Conservation (phyloP, 2,113 vertebrate genomes). For the Glareola pratincola region DNA sequence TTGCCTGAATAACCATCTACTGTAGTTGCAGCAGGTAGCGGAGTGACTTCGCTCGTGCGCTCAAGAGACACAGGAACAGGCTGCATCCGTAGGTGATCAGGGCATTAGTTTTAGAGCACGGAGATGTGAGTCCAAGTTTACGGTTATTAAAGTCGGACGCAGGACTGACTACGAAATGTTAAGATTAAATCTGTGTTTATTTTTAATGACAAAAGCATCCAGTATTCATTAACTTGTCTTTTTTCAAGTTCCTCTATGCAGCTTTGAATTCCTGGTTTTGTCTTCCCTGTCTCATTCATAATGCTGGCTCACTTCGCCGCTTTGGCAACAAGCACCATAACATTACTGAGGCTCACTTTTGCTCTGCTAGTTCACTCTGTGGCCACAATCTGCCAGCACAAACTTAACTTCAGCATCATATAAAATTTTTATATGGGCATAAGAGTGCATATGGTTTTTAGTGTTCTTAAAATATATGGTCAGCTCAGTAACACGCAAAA, state of each 20-base stretch:
- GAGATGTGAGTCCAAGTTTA: constrained; percentile 30
- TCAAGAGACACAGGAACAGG: neutral
- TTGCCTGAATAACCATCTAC: constrained; percentile 51
- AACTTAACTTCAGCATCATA: neutral
- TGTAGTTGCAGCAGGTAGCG: constrained; percentile 24
- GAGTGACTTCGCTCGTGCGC: neutral
- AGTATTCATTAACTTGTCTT: neutral
- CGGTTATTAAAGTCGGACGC: constrained; percentile 47
- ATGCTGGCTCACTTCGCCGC: neutral
- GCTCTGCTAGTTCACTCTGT: neutral
- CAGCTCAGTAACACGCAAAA: neutral
- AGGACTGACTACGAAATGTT: constrained; percentile 24
- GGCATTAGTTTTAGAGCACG: neutral
- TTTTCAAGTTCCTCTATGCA: neutral
- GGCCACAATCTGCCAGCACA: neutral
- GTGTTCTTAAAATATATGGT: neutral
- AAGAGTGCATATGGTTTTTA: neutral
- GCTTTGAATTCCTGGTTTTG: neutral
- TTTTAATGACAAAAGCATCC: constrained; percentile 49
- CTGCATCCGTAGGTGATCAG: constrained; percentile 31
- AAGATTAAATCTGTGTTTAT: constrained; percentile 50
- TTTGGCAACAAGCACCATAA: neutral
- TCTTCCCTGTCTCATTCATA: neutral
- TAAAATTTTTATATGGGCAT: neutral
- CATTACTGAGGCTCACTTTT: neutral